Evolutionary conservation across 2,797 vertebrate species (phyloP), one percentile per base, ranked within the genome.

Genomic region (Premnoplex brunnescens): DNA sequence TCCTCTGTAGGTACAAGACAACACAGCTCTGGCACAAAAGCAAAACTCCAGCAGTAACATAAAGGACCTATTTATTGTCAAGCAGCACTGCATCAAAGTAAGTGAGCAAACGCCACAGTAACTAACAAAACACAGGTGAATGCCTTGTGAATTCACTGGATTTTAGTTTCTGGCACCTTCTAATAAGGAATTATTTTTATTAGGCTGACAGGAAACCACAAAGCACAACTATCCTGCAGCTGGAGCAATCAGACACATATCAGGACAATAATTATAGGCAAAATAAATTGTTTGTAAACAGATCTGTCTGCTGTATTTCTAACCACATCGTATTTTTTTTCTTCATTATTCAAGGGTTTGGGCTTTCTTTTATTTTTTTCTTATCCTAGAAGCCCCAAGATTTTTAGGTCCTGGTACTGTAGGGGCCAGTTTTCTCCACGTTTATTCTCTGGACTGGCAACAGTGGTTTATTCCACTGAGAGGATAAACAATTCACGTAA

Each of bases 131-230:
- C 21, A 34, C n/a, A 96, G 59, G 15, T 26, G 32, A 73, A 41
- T 1, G 4, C 18, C 32, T 36, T 48, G 13, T 66, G n/a, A 95
- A 51, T 69, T 72, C 43, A 62, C 6, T 0, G 0, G 3, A 30
- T 81, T 84, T 91, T 81, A 28, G 16, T 62, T 91, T 59, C 69
- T 78, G 58, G 11, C 23, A 66, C 43, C 26, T 85, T 76, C n/a
- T 85, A 36, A 89, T 56, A 68, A 59, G 3, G 20, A 26, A 6
- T 18, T 4, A 39, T 1, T 7, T 17, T 21, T 10, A 46, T 67
- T 72, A 73, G 48, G 71, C 62, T 84, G 39, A 72, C 56, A 91
- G 68, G 18, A 92, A 95, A 80, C 54, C n/a, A 77, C 58, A 74
- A 74, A 85, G 18, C 7, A 3, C 49, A 91, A 85, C 63, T 0